phyloP scores from a whole-genome alignment of 2,797 vertebrate genomes.

The Synanceia verrucosa region DNA sequence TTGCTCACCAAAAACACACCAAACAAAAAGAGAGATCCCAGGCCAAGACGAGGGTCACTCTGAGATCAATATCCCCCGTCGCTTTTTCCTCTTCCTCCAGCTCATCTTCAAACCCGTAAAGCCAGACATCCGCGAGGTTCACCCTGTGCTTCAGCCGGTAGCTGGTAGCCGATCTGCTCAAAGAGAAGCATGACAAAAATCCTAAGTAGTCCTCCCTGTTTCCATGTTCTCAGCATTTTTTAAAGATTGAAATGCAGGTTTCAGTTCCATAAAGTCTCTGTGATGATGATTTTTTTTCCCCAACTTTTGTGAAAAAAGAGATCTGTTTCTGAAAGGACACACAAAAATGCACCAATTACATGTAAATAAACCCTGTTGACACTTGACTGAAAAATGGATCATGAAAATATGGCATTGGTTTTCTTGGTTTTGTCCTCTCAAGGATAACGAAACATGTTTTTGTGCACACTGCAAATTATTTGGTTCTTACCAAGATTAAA shows the following conservation, averaged over 20 bases:
- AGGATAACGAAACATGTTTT: background rate
- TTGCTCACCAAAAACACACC: constrained; percentile 75
- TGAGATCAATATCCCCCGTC: constrained; percentile 32
- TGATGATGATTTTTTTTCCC: background rate
- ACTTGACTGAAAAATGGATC: background rate
- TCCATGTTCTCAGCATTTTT: background rate
- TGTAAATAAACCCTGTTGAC: background rate
- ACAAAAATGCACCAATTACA: background rate
- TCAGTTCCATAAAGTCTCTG: constrained; percentile 16
- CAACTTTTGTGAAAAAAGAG: background rate
- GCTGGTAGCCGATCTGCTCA: constrained; percentile 69
- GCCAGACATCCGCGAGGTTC: constrained; percentile 70
- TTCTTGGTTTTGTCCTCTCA: too few species aligned
- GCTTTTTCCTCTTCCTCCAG: constrained; percentile 44
- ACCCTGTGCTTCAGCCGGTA: constrained; percentile 78
- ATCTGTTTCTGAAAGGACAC: background rate
- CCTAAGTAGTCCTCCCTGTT: background rate
- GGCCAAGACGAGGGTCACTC: constrained; percentile 67
- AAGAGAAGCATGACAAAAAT: constrained; percentile 5
- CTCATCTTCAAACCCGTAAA: constrained; percentile 65
- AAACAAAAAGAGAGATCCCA: constrained; percentile 71
- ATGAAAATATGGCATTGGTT: too few species aligned
- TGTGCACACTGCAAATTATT: too few species aligned
- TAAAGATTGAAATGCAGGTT: background rate
- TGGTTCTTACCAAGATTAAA: too few species aligned